These are phyloP conservation scores for Eonycteris spelaea DNA, from an alignment of 2,113 vertebrate genomes.

Conservation along the genomic window DNA sequence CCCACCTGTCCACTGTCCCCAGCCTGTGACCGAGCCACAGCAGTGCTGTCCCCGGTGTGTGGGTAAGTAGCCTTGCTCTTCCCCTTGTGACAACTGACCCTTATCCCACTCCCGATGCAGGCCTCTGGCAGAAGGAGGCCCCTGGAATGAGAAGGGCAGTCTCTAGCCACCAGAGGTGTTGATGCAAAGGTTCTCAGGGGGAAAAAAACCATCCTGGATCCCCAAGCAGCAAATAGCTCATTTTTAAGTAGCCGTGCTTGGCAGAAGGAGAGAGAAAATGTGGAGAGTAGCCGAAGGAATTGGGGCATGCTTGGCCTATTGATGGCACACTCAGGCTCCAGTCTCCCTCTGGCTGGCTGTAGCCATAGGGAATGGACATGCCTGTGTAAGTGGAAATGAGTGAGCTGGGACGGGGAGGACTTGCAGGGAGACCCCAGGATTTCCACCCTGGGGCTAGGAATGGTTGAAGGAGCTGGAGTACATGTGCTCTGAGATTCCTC, in stretches of 20 bases:
- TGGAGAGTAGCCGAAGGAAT: background rate
- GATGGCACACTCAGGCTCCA: background rate
- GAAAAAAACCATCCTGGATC: background rate
- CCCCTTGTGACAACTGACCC: background rate
- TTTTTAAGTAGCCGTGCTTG: background rate
- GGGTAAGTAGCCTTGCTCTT: conserved; percentile 80
- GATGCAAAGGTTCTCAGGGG: background rate
- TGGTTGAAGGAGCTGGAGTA: background rate
- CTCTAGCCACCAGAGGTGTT: background rate
- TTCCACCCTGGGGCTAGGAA: background rate
- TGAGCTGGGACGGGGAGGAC: background rate
- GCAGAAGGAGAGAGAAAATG: background rate
- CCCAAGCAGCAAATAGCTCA: background rate
- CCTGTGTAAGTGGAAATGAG: background rate
- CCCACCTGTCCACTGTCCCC: conserved; percentile 87
- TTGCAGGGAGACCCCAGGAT: background rate
- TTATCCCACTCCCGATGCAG: background rate
- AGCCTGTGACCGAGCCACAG: conserved; percentile 88
- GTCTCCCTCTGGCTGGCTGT: background rate
- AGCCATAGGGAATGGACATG: background rate
- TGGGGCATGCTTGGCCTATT: background rate
- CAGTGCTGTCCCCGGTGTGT: conserved; percentile 93
- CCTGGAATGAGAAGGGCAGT: background rate
- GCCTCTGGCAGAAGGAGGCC: background rate
- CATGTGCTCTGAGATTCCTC: background rate